Conservation (phyloP, 2,113 vertebrate genomes). For the Nycticebus coucang region DNA sequence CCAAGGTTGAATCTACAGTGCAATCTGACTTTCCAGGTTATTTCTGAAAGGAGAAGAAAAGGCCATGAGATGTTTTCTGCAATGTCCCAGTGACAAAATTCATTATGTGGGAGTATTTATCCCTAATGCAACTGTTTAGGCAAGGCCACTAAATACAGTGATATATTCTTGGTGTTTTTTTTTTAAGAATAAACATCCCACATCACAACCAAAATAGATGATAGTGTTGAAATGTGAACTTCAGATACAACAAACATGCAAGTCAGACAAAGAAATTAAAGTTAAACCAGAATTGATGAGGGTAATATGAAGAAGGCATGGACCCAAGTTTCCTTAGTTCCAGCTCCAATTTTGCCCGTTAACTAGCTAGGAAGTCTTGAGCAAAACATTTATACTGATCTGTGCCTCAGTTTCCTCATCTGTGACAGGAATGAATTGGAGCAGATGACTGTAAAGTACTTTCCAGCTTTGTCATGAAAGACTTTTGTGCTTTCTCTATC, state of each 20-base stretch:
- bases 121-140: not conserved
- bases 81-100: not conserved
- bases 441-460: not conserved
- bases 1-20: not conserved
- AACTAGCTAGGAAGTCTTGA: not conserved
- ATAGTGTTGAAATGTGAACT: slow-evolving; percentile 19
- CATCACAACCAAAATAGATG: not conserved
- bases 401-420: not conserved
- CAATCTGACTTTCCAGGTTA: slow-evolving; percentile 11
- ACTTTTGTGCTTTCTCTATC: not conserved
- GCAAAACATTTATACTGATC: not conserved
- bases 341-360: not conserved
- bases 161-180: not conserved
- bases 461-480: not conserved
- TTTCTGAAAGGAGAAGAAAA: slow-evolving; percentile 30
- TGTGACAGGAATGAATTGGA: not conserved
- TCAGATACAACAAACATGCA: slow-evolving; percentile 1
- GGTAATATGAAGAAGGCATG: not conserved
- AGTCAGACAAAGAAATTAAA: not conserved
- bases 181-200: slow-evolving; percentile 53
- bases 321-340: not conserved
- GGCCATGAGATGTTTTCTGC: not conserved
- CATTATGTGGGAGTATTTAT: not conserved
- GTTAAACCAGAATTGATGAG: slow-evolving; percentile 1
- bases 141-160: not conserved